These are phyloP conservation scores for Pollenia griseotomentosa DNA, from an alignment of 2,888 invertebrate genomes.

Conservation along the genomic window DNA sequence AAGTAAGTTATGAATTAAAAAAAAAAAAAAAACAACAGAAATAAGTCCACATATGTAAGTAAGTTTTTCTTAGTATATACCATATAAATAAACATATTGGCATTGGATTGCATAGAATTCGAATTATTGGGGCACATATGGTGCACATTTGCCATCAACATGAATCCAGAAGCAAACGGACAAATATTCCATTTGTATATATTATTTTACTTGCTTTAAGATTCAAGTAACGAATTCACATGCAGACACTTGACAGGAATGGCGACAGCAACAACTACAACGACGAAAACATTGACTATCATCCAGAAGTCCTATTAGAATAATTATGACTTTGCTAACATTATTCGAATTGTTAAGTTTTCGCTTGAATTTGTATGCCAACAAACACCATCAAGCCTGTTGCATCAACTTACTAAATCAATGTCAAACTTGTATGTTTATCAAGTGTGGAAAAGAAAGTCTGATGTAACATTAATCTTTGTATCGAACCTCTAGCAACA, in stretches of 20 bases:
- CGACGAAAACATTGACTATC: constrained; percentile 15
- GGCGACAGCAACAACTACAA: constrained; percentile 56
- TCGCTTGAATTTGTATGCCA: background rate
- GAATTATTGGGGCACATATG: constrained; percentile 60
- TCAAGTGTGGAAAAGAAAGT: background rate
- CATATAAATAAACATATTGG: background rate
- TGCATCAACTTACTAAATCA: constrained; percentile 24
- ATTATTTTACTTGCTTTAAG: constrained; percentile 48
- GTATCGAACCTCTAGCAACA: background rate
- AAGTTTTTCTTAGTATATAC: background rate
- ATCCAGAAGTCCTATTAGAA: constrained; percentile 60
- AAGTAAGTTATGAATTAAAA: background rate
- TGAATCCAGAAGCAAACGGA: constrained; percentile 21
- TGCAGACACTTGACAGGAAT: constrained; percentile 46
- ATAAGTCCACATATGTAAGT: background rate
- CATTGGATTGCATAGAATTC: constrained; percentile 56
- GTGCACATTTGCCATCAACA: constrained; percentile 54
- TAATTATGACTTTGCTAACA: constrained; percentile 64
- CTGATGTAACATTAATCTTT: background rate
- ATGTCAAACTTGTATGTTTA: constrained; percentile 6
- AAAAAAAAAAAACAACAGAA: background rate
- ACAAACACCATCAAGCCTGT: background rate
- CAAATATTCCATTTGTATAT: constrained; percentile 1
- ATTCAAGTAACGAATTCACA: constrained; percentile 57
- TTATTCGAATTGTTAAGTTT: constrained; percentile 55